Base-by-base conservation (phyloP, 53 echinoderm and acorn worm species). In the Luidia sarsii region DNA sequence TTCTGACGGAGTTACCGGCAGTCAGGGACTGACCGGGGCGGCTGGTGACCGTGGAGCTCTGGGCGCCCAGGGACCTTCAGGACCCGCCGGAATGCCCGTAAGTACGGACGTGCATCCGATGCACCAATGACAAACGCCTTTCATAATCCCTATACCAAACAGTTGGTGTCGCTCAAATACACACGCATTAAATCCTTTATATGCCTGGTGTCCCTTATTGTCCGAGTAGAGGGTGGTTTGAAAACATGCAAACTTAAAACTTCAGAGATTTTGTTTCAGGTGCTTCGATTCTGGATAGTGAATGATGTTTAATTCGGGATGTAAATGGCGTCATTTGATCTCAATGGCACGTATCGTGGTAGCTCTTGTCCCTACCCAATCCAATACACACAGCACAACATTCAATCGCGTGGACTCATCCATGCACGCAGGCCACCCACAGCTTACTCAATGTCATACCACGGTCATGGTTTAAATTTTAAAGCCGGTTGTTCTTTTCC, bases 1-100 rank as follows among this genome's bases (percentile, higher is more conserved):
- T 33, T 3, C 21, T 9, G 67, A 50, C 55, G 81, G 81, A 31
- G 1, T n/a, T 20, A 16, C 23, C 6, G 81, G 81, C 48, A 20
- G 35, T 20, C 66, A 81, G 55, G 81, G 81, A 81, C 31, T 15
- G 5, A 43, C 29, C n/a, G 81, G 81, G 67, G n/a, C 55, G 15
- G 33, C 29, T 11, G 83, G 83, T 57, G 56, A 57, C 32, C 49
- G 60, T 43, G 83, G 83, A 53, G 23, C 49, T 57, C 29, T 18
- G 19, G 83, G 70, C 41, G 21, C 61, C 16, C 61, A 68, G 41
- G 82, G 82, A 41, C 21, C 45, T 0, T 6, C 41, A 1, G 82
- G 83, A 62, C n/a, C 49, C 1, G 48, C 45, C 5, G 79, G 79
- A 63, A 54, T 29, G 32, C 62, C 62, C 30, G 79, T 62, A 79